A percentile compares a stretch with the other conserved stretches of the same genome.
Evolutionary conservation across 2,113 vertebrate genomes (phyloP).

Genomic region (Struthio camelus): DNA sequence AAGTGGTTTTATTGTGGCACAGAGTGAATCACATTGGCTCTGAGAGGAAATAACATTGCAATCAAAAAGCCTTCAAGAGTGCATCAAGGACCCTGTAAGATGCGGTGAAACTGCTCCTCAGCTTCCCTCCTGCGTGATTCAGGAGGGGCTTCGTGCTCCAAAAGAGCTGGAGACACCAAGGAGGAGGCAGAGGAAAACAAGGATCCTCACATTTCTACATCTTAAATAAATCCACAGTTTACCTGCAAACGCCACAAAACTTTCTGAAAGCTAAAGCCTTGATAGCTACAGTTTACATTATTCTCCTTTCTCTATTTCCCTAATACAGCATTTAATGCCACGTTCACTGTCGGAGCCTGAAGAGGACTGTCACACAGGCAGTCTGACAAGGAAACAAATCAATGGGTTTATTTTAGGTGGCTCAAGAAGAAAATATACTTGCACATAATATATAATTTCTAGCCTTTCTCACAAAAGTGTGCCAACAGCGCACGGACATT

Average conservation of each 20-base stretch:
- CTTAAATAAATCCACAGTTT: background rate
- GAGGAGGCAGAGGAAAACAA: background rate
- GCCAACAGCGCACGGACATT: background rate
- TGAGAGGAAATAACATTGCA: conserved; percentile 17
- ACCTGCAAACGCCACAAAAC: background rate
- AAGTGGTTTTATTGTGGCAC: conserved; percentile 24
- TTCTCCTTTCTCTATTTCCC: background rate
- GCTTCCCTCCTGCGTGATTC: accelerated
- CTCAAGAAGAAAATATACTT: background rate
- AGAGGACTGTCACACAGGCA: background rate
- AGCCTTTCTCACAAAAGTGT: background rate
- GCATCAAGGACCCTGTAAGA: background rate
- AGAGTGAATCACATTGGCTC: conserved; percentile 8
- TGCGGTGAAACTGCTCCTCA: background rate
- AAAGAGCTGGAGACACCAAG: background rate
- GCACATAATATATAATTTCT: background rate
- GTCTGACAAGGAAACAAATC: background rate
- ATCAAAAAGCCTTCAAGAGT: conserved; percentile 14
- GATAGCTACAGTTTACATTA: background rate
- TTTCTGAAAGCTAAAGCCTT: background rate
- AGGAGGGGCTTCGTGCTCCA: background rate
- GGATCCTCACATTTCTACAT: background rate
- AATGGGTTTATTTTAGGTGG: background rate
- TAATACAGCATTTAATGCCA: background rate
- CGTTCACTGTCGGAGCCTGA: background rate